phyloP scores from a whole-genome alignment of 2,797 vertebrate species.

The Sebastes glaucus region DNA sequence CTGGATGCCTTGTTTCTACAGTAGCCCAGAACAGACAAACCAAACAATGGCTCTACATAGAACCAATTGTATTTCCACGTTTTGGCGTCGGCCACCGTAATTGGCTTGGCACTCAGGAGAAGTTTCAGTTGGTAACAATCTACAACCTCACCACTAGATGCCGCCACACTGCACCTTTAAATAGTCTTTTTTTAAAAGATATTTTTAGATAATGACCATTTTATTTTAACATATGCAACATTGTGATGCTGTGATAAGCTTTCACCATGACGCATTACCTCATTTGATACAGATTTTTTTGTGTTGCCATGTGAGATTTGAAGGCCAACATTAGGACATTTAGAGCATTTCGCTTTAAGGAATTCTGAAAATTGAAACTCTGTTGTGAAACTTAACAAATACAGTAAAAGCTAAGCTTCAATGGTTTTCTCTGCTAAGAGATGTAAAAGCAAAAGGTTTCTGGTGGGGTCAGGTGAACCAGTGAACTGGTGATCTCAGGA shows the following conservation, averaged over 20 bases:
- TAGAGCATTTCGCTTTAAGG: background rate
- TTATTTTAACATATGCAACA: background rate
- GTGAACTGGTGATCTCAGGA: background rate
- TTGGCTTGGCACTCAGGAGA: too few relatives aligned
- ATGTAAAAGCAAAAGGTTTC: background rate
- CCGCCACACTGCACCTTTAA: background rate
- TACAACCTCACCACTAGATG: too few relatives aligned
- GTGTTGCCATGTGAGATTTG: background rate
- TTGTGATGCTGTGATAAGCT: background rate
- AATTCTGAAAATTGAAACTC: background rate
- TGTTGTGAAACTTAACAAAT: too few relatives aligned
- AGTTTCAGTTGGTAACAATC: too few relatives aligned
- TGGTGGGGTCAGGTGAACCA: background rate
- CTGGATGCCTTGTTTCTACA: too few relatives aligned
- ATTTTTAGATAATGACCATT: background rate
- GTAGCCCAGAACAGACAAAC: too few relatives aligned
- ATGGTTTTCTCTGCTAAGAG: background rate
- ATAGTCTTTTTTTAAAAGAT: background rate
- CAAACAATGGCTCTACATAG: too few relatives aligned
- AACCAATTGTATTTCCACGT: accelerated
- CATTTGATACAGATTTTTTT: background rate
- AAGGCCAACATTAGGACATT: background rate
- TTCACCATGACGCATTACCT: background rate
- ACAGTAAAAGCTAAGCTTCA: background rate
- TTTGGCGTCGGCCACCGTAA: too few relatives aligned